phyloP scores from a whole-genome alignment of 2,113 vertebrate genomes.

The Oxyruncus cristatus region DNA sequence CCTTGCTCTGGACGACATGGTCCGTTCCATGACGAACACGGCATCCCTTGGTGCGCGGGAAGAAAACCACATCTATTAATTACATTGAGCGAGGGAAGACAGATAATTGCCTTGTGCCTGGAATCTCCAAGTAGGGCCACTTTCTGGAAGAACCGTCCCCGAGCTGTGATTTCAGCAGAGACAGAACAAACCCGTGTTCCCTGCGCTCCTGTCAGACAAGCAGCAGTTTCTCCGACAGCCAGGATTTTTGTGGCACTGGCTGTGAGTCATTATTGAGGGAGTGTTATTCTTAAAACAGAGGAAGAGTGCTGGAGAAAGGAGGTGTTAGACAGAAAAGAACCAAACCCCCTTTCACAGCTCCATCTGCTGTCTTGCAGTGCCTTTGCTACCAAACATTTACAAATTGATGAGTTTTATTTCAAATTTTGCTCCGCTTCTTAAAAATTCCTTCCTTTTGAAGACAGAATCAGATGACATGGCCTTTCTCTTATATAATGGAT shows the following conservation, averaged over 20 bases:
- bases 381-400: neutral
- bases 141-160: neutral
- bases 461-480: neutral
- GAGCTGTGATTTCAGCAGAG: neutral
- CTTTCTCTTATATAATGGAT: neutral
- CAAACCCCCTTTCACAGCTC: neutral
- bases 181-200: neutral
- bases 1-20: neutral
- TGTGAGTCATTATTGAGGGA: slow-evolving; percentile 18
- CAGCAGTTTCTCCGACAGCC: slow-evolving; percentile 12
- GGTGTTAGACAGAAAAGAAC: slow-evolving; percentile 28
- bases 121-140: neutral
- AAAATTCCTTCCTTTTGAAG: neutral
- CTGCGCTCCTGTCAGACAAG: neutral
- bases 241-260: neutral
- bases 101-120: slow-evolving; percentile 12
- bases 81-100: neutral
- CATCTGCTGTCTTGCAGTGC: slow-evolving; percentile 2
- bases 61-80: slow-evolving; percentile 36
- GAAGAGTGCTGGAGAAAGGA: neutral
- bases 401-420: neutral
- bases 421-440: neutral
- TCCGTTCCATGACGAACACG: accelerated
- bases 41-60: neutral
- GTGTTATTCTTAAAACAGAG: slow-evolving; percentile 13